Conservation (phyloP, 2,797 vertebrate genomes). For the Pachyuromys duprasi region DNA sequence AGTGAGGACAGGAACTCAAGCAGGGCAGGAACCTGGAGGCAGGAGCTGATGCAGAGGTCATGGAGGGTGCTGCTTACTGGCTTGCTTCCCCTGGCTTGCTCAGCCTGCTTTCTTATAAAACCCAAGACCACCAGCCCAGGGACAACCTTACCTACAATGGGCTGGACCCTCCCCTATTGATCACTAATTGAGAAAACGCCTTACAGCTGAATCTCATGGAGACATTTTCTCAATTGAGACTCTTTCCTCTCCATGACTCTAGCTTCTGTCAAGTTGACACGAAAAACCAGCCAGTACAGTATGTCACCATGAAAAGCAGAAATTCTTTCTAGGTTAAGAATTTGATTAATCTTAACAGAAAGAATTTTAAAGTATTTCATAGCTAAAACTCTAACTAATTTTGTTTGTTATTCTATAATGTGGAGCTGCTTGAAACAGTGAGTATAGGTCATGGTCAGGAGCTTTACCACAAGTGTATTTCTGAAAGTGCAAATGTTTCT, state of each 20-base stretch:
- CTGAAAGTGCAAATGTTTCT: slow-evolving; percentile 22
- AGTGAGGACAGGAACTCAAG: background rate
- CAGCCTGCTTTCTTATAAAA: background rate
- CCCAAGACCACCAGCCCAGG: background rate
- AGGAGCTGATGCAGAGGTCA: background rate
- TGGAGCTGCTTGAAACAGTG: slow-evolving; percentile 7
- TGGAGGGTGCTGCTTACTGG: background rate
- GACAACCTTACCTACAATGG: background rate
- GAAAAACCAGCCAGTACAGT: background rate
- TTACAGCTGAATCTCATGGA: background rate
- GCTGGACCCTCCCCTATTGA: background rate
- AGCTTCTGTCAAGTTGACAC: background rate
- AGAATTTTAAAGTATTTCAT: slow-evolving; percentile 52
- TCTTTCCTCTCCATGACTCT: background rate
- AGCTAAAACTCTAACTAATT: background rate
- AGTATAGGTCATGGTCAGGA: background rate
- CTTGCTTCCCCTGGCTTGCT: background rate
- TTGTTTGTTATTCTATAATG: background rate
- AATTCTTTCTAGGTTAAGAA: background rate
- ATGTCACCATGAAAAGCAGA: background rate
- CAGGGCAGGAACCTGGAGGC: background rate
- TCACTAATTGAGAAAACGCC: background rate
- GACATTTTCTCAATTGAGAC: background rate
- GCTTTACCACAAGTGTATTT: background rate
- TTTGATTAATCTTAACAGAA: slow-evolving; percentile 50